These are phyloP conservation scores for Hiodon tergisus DNA, from an alignment of 2,113 vertebrate species.

Conservation along the genomic window DNA sequence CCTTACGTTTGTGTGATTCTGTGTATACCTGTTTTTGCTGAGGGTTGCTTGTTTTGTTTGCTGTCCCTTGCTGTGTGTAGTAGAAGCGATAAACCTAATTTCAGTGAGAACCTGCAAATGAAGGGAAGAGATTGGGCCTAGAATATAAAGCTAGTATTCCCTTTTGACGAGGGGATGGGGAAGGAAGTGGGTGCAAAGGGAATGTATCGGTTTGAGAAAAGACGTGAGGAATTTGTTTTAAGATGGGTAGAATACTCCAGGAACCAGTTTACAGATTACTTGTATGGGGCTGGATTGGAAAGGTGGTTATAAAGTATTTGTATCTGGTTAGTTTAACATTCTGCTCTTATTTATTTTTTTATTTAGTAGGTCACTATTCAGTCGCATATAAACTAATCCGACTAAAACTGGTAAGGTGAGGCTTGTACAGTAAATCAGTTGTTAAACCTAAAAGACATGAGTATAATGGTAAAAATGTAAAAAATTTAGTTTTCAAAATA, in stretches of 20 bases:
- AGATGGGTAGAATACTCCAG: neutral
- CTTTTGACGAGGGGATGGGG: neutral
- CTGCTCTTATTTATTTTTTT: neutral
- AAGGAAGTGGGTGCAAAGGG: too few relatives aligned
- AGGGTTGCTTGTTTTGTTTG: neutral
- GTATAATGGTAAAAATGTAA: too few relatives aligned
- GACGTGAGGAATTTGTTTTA: neutral
- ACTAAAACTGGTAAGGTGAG: neutral
- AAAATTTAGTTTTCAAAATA: too few relatives aligned
- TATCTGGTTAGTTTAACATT: neutral
- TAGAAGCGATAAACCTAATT: conserved; percentile 12
- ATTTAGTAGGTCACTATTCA: conserved; percentile 3
- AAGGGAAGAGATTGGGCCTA: neutral
- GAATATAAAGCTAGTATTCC: conserved; percentile 1
- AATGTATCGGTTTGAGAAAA: neutral
- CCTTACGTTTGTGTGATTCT: neutral
- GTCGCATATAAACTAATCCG: conserved; percentile 5
- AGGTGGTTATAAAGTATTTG: neutral
- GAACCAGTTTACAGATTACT: neutral
- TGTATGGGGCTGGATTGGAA: neutral
- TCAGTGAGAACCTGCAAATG: conserved; percentile 3
- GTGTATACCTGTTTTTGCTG: conserved; percentile 2
- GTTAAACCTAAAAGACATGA: too few relatives aligned
- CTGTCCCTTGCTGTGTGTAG: neutral
- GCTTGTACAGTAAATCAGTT: too few relatives aligned